Evolutionary conservation across 2,888 invertebrate species (phyloP), one percentile per base, ranked within the genome.

Genomic region (Cephus spinipes): DNA sequence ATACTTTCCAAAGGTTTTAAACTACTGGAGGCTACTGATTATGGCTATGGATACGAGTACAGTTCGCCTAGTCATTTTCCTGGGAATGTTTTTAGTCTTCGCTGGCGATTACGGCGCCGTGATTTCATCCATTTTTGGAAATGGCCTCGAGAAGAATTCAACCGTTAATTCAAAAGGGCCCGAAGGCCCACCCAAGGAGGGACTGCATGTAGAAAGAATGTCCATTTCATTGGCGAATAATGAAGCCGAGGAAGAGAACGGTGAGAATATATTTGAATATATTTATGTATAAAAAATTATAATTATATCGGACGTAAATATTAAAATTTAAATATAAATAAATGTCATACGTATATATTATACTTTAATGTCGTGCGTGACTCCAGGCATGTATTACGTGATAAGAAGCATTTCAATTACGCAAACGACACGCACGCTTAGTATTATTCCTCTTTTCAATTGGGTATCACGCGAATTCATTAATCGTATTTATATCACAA

Each of bases 31-130:
- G 55, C 31, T n/a, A 32, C 71, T 32, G 33, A 71, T 31, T 73
- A 89, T 90, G 90, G 87, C 85, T 68, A 86, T 91, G 85, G 91
- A 91, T 80, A 90, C 90, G 23, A 87, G 90, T 76, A 91, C 91
- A 2, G 91, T 94, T 73, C 92, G 93, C 11, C 88, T 94, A 71
- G 92, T 93, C 79, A 92, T 94, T 87, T 92, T 93, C 80, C 87
- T 93, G 69, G 93, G 93, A 80, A 92, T 94, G 88, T 92, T 94
- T 82, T 88, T 94, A 79, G 91, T 94, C 81, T 90, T 94, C 79
- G 92, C 93, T 79, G 93, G 93, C 68, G 94, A 94, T 87, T 93
- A 94, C 86, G 92, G 92, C 9, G 91, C 92, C 68, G 87, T 94
- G 71, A 87, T 94, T 68, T 90, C 92, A 76, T 86, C 93, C 68